Conservation (phyloP, 2,113 vertebrate genomes). For the Bos javanicus region DNA sequence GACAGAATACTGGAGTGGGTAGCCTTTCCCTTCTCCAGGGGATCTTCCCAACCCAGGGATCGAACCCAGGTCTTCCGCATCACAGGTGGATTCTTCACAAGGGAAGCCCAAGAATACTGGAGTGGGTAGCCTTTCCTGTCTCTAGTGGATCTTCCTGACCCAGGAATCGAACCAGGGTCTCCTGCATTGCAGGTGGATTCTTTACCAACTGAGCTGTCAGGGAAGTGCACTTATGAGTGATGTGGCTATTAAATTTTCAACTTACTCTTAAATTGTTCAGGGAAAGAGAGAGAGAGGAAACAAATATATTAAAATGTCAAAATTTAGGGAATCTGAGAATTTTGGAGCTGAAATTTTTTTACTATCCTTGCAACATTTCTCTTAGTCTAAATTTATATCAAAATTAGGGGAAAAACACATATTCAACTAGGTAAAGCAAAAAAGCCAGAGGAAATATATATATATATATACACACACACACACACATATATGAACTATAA, state of each 20-base stretch:
- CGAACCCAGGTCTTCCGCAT: not conserved
- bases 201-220: not conserved
- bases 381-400: constrained; percentile 7
- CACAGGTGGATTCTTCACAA: not conserved
- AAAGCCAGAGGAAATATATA: not conserved
- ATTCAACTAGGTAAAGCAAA: not conserved
- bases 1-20: not conserved
- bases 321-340: not conserved
- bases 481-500: not conserved
- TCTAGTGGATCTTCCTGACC: not conserved
- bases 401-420: not conserved
- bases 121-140: not conserved
- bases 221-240: not conserved
- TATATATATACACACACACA: not conserved
- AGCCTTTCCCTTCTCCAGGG: not conserved
- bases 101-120: not conserved
- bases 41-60: not conserved
- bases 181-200: not conserved
- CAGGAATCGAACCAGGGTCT: not conserved
- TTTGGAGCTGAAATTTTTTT: not conserved
- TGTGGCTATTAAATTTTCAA: not conserved
- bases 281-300: not conserved
- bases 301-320: constrained; percentile 1
- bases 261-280: not conserved
- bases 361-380: not conserved